Conservation (phyloP, 2,888 invertebrate genomes). For the Tipula helvola region DNA sequence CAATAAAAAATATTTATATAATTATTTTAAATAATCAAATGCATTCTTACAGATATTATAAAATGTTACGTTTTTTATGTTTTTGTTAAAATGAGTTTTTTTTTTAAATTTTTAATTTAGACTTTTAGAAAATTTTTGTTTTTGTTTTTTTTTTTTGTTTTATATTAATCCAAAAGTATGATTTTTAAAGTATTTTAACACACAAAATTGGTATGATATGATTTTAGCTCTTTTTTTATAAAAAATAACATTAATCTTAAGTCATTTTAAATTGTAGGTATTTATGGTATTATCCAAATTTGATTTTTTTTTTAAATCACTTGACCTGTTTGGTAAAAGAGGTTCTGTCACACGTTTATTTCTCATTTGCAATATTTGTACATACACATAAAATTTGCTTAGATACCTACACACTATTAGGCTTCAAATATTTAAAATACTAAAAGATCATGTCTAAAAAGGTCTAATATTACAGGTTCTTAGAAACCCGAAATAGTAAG, state of each 20-base stretch:
- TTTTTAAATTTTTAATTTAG: background rate
- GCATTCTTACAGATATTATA: background rate
- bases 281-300: background rate
- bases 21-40: background rate
- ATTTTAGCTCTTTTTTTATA: background rate
- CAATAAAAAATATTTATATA: background rate
- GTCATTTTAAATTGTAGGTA: background rate
- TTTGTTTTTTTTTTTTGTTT: background rate
- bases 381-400: too few species aligned
- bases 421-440: too few species aligned
- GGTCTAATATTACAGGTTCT: too few species aligned
- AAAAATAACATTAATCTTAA: background rate
- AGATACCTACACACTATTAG: too few species aligned
- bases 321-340: background rate
- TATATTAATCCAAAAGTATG: background rate
- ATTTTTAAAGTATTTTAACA: background rate
- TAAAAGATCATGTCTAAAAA: too few species aligned
- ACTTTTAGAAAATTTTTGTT: background rate
- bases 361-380: background rate
- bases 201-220: background rate
- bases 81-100: background rate
- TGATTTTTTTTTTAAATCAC: background rate
- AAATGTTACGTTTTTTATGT: slow-evolving; percentile 7
- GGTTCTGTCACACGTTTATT: background rate
- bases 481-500: too few species aligned